phyloP scores from a whole-genome alignment of 2,888 invertebrate species.

The Caenorhabditis virilis region DNA sequence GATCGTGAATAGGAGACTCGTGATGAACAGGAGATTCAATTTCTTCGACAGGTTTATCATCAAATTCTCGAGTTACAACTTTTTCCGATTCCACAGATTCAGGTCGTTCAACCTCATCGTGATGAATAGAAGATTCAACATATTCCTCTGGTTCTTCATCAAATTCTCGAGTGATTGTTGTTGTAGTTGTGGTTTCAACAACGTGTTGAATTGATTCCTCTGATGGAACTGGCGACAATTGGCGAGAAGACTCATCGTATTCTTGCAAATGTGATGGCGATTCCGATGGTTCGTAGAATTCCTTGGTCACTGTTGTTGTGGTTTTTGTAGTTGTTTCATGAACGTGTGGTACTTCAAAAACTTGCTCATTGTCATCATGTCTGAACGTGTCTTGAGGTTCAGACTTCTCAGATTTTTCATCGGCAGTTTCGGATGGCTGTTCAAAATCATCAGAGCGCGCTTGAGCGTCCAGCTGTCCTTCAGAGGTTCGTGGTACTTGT shows the following conservation, averaged over 20 bases:
- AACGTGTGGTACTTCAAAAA: background rate
- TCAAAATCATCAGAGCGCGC: background rate
- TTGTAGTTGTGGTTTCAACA: slow-evolving; percentile 17
- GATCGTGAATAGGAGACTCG: too few species aligned
- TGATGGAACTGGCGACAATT: background rate
- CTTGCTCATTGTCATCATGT: background rate
- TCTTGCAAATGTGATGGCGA: background rate
- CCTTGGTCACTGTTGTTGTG: slow-evolving; percentile 5
- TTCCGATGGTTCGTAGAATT: background rate
- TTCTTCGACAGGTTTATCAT: slow-evolving; percentile 6
- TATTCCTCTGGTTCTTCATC: background rate
- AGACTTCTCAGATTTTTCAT: background rate
- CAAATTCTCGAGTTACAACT: slow-evolving; percentile 7
- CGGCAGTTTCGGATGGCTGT: background rate
- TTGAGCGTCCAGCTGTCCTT: background rate
- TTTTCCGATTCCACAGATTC: too few species aligned
- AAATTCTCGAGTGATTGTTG: slow-evolving; percentile 13
- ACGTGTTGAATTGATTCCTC: background rate
- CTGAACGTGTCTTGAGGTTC: background rate
- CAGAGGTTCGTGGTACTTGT: background rate
- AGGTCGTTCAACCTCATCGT: too few species aligned
- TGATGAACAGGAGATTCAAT: too few species aligned
- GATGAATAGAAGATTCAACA: too few species aligned
- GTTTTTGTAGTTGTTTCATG: slow-evolving; percentile 5
- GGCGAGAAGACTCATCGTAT: background rate